Evolutionary conservation across 2,888 invertebrate species (phyloP).

Genomic region (Notocelia uddmanniana): DNA sequence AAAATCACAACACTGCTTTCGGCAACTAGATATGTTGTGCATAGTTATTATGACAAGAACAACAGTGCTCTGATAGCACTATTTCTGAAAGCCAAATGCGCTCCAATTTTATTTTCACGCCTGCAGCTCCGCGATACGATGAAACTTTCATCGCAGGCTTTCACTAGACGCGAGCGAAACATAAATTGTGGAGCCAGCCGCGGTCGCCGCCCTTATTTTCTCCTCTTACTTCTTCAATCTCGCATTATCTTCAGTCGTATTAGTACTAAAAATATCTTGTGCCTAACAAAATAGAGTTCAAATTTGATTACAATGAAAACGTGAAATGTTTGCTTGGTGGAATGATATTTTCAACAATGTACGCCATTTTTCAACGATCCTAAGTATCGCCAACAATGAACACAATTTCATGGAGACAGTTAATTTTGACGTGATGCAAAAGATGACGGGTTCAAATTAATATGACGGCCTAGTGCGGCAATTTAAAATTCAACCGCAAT

Average conservation of each 20-base stretch:
- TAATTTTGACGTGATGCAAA: slow-evolving; percentile 43
- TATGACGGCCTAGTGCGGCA: not conserved
- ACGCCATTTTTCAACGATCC: slow-evolving; percentile 47
- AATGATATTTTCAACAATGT: slow-evolving; percentile 50
- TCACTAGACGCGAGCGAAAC: slow-evolving; percentile 72
- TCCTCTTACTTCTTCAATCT: not conserved
- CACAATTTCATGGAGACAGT: slow-evolving; percentile 45
- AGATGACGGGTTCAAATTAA: slow-evolving; percentile 28
- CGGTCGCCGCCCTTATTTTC: slow-evolving; percentile 44
- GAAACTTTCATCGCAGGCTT: slow-evolving; percentile 81
- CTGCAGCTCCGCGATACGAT: slow-evolving; percentile 81
- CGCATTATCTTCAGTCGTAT: not conserved
- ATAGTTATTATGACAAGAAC: slow-evolving; percentile 48
- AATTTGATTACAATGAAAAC: not conserved
- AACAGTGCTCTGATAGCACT: slow-evolving; percentile 48
- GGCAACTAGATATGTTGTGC: slow-evolving; percentile 16
- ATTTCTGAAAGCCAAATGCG: slow-evolving; percentile 67
- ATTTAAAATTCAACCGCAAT: not conserved
- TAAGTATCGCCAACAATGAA: slow-evolving; percentile 45
- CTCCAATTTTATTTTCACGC: slow-evolving; percentile 81
- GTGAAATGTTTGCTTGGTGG: slow-evolving; percentile 45
- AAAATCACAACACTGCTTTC: not conserved
- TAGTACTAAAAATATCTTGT: not conserved
- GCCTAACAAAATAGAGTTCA: not conserved
- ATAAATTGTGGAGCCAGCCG: slow-evolving; percentile 62